Evolutionary conservation across 2,797 vertebrate species (phyloP).

Genomic region (Aplochiton taeniatus): DNA sequence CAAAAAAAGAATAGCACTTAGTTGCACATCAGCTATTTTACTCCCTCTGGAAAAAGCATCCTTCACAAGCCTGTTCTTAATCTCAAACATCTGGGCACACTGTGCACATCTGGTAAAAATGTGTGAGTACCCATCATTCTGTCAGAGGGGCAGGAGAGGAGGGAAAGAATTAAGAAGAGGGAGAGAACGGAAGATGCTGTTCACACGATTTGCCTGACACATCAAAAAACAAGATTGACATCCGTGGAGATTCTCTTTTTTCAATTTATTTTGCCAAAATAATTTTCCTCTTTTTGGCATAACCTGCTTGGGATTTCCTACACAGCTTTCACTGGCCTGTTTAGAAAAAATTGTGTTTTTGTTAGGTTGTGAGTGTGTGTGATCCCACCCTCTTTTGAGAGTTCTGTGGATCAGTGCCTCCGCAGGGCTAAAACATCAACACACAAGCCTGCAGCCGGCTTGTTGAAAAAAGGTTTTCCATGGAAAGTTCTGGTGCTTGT

Average conservation of each 20-base stretch:
- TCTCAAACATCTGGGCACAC: constrained; percentile 66
- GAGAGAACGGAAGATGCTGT: constrained; percentile 13
- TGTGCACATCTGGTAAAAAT: constrained; percentile 56
- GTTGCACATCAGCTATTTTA: constrained; percentile 54
- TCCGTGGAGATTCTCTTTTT: constrained; percentile 2
- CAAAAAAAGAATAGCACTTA: constrained; percentile 42
- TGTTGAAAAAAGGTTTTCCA: constrained; percentile 71
- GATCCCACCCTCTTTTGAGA: constrained; percentile 39
- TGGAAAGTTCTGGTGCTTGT: constrained; percentile 76
- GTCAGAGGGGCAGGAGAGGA: constrained; percentile 27
- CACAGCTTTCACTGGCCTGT: constrained; percentile 9
- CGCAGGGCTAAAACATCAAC: constrained; percentile 56
- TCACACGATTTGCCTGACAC: constrained; percentile 29
- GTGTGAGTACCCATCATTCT: constrained; percentile 54
- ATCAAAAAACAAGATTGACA: constrained; percentile 24
- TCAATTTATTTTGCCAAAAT: background rate
- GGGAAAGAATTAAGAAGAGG: background rate
- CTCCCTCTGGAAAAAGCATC: constrained; percentile 41
- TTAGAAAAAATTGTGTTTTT: constrained; percentile 19
- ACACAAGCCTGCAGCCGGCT: constrained; percentile 60
- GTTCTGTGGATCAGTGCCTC: constrained; percentile 66
- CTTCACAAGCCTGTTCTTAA: constrained; percentile 52
- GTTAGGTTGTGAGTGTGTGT: constrained; percentile 18
- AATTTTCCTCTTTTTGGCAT: no score
- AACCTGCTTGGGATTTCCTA: background rate